Percentiles rank a stretch among this genome's conserved stretches.
phyloP scores from a whole-genome alignment of 2,113 vertebrate species.

The Oenanthe melanoleuca region DNA sequence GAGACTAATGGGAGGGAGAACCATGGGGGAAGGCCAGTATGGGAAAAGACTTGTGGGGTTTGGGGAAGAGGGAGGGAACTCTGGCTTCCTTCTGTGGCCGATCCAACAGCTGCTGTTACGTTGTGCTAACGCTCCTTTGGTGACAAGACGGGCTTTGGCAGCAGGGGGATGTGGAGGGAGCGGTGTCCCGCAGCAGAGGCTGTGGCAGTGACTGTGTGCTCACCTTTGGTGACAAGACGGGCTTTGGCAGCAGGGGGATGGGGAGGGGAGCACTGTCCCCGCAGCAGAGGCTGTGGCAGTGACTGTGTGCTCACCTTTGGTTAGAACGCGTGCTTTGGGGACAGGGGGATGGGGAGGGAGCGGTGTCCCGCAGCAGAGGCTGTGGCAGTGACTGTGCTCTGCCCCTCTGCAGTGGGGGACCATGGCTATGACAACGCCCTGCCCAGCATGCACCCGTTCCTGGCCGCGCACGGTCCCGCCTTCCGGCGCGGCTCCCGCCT shows the following conservation, averaged over 20 bases:
- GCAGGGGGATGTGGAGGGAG: too few relatives aligned
- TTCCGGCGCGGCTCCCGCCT: conserved; percentile 81
- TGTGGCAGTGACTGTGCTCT: not conserved
- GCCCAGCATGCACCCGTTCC: conserved; percentile 93
- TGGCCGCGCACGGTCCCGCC: conserved; percentile 86
- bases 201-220: not conserved
- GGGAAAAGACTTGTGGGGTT: not conserved
- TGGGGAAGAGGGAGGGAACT: not conserved
- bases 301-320: too few relatives aligned
- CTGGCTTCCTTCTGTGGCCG: not conserved
- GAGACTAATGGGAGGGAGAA: not conserved
- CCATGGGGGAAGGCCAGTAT: not conserved
- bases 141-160: accelerated
- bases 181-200: accelerated
- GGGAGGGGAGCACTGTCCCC: too few relatives aligned
- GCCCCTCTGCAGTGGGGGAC: conserved; percentile 84
- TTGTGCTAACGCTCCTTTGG: not conserved
- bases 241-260: too few relatives aligned
- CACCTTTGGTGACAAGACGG: too few relatives aligned
- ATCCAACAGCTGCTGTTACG: not conserved
- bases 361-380: accelerated
- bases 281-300: too few relatives aligned
- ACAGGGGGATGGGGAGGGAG: accelerated
- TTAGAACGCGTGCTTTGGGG: accelerated
- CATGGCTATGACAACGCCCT: conserved; percentile 93